phyloP scores from a whole-genome alignment of 37 sponge, comb jelly and placozoan species.

The Geodia barretti region DNA sequence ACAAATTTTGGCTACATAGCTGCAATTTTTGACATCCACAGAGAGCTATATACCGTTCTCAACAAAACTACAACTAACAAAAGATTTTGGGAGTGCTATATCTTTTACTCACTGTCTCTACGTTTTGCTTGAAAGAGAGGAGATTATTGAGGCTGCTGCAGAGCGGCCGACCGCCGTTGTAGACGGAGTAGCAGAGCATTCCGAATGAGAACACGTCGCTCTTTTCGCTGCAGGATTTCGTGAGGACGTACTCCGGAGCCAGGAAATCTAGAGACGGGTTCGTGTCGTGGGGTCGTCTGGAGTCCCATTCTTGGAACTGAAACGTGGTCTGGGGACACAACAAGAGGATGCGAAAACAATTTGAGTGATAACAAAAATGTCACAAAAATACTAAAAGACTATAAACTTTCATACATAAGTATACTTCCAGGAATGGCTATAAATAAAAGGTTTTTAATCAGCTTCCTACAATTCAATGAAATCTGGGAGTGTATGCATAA shows the following conservation, averaged over 20 bases:
- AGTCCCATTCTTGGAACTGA: conserved; percentile 62
- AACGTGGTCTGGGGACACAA: conserved; percentile 17
- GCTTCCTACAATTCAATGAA: too few relatives aligned
- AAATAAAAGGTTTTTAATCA: neutral
- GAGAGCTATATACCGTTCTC: too few relatives aligned
- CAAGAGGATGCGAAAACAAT: neutral
- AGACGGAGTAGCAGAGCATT: conserved; percentile 67
- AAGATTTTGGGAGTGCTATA: too few relatives aligned
- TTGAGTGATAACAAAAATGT: neutral
- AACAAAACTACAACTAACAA: too few relatives aligned
- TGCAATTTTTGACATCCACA: too few relatives aligned
- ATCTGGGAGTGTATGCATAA: too few relatives aligned
- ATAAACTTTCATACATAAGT: too few relatives aligned
- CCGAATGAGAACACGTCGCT: conserved; percentile 83
- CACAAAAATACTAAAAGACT: too few relatives aligned
- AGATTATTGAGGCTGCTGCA: conserved; percentile 64
- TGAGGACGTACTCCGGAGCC: conserved; percentile 78
- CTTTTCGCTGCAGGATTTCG: conserved; percentile 6
- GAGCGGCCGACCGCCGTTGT: conserved; percentile 67
- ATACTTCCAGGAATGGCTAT: too few relatives aligned
- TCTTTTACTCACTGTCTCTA: conserved; percentile 60
- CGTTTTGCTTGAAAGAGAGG: conserved; percentile 66
- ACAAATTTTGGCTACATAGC: too few relatives aligned
- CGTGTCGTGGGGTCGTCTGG: conserved; percentile 5
- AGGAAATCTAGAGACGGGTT: conserved; percentile 80